Evolutionary conservation across 2,797 vertebrate species (phyloP).

Genomic region (Catamblyrhynchus diadema): DNA sequence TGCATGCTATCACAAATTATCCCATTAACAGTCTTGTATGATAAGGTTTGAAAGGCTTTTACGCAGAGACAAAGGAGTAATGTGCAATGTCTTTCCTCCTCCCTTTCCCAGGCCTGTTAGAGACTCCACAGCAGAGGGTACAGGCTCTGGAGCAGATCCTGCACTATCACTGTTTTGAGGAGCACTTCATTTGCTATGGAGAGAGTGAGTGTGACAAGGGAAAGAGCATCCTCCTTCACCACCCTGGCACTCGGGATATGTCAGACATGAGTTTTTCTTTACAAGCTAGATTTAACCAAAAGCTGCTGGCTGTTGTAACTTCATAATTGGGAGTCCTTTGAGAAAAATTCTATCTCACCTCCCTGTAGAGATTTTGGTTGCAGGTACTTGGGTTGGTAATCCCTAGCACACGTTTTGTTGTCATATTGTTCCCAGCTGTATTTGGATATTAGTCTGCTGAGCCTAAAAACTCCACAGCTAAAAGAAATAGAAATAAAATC

Average conservation of each 20-base stretch:
- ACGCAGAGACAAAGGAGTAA: background rate
- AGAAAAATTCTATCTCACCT: background rate
- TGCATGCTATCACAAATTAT: background rate
- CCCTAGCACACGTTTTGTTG: background rate
- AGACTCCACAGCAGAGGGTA: background rate
- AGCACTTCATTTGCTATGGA: background rate
- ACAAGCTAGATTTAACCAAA: background rate
- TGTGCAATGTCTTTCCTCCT: background rate
- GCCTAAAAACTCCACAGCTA: background rate
- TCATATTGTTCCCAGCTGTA: background rate
- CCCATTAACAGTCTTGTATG: background rate
- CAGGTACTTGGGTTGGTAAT: background rate
- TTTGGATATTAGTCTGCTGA: background rate
- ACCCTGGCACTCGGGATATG: background rate
- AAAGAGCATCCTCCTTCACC: background rate
- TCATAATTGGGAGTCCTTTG: background rate
- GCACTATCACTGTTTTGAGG: accelerated
- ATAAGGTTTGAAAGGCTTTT: background rate
- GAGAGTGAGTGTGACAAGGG: background rate
- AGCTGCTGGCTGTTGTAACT: background rate
- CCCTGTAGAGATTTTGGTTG: background rate
- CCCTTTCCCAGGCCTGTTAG: background rate
- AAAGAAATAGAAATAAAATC: background rate
- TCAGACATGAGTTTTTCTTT: background rate
- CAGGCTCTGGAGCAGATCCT: background rate